Percentiles rank a stretch among this genome's conserved stretches.
phyloP scores from a whole-genome alignment of 2,113 vertebrate genomes.

The Rhynchopsitta pachyrhyncha region DNA sequence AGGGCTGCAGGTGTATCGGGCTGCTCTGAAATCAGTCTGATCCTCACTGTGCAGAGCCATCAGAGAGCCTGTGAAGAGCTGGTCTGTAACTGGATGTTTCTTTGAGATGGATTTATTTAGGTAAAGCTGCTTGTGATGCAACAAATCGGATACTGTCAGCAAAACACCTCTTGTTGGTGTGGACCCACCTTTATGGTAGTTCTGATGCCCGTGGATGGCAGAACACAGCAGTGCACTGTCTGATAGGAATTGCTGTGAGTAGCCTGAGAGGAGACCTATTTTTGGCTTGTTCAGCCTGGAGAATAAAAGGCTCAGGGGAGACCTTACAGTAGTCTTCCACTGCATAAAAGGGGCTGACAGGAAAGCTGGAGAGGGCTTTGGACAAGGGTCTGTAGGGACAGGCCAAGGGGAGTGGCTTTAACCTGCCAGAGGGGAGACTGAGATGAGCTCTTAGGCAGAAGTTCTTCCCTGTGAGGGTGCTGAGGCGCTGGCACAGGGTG shows the following conservation, averaged over 20 bases:
- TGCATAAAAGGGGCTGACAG: neutral
- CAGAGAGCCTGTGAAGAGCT: neutral
- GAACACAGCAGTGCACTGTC: neutral
- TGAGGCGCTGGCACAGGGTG: no score
- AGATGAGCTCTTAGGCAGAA: neutral
- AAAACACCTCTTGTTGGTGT: neutral
- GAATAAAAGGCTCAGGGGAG: neutral
- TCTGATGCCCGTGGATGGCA: rapidly evolving
- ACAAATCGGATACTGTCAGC: neutral
- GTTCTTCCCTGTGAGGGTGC: neutral
- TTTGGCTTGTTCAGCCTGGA: neutral
- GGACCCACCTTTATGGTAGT: neutral
- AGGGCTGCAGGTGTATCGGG: neutral
- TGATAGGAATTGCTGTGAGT: neutral
- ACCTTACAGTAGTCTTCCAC: neutral
- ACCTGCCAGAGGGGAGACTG: neutral
- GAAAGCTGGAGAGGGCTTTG: neutral
- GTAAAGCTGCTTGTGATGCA: neutral
- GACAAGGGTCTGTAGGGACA: neutral
- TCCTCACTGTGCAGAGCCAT: neutral
- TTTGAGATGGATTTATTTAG: neutral
- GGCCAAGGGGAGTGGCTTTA: neutral
- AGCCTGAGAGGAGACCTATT: rapidly evolving
- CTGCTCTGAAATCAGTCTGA: neutral
- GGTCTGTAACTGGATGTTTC: neutral